Evolutionary conservation across 1,140 invertebrate genomes (phyloP).

Genomic region (Sitodiplosis mosellana): DNA sequence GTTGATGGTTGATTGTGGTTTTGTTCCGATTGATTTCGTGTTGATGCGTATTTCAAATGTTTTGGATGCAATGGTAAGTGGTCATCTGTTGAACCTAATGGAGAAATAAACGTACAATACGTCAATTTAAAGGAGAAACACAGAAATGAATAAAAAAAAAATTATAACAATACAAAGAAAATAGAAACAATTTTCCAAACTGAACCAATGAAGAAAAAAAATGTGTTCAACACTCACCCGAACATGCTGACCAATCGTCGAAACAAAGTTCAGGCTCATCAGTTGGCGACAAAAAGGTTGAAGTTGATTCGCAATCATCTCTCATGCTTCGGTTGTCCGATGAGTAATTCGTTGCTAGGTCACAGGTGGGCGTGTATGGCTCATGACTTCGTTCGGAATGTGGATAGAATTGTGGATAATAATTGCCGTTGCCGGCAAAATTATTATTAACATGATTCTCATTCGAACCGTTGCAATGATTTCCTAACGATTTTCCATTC

Average conservation of each 20-base stretch:
- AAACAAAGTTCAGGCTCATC: constrained; percentile 38
- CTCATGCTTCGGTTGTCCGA: constrained; percentile 22
- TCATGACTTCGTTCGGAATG: constrained; percentile 20
- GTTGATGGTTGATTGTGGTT: constrained; percentile 13
- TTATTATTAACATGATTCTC: constrained; percentile 15
- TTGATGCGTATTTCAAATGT: too few relatives aligned
- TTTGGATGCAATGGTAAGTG: too few relatives aligned
- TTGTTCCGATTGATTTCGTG: too few relatives aligned
- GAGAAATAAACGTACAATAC: too few relatives aligned
- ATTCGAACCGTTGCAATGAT: background rate
- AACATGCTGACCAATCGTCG: constrained; percentile 49
- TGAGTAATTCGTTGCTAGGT: constrained; percentile 24
- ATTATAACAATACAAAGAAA: too few relatives aligned
- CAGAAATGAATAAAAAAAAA: constrained; percentile 2
- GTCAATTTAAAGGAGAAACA: constrained; percentile 2
- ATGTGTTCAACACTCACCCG: too few relatives aligned
- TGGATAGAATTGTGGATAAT: constrained; percentile 20
- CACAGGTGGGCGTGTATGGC: constrained; percentile 20
- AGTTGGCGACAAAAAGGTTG: constrained; percentile 33
- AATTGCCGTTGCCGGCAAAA: constrained; percentile 25
- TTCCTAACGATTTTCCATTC: background rate
- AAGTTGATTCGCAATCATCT: constrained; percentile 22
- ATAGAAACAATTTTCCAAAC: too few relatives aligned
- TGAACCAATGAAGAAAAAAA: too few relatives aligned
- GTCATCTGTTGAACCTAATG: too few relatives aligned